A percentile compares a stretch with the other conserved stretches of the same genome.
Evolutionary conservation across 2,888 invertebrate species (phyloP).

Genomic region (Lochmaea capreae): DNA sequence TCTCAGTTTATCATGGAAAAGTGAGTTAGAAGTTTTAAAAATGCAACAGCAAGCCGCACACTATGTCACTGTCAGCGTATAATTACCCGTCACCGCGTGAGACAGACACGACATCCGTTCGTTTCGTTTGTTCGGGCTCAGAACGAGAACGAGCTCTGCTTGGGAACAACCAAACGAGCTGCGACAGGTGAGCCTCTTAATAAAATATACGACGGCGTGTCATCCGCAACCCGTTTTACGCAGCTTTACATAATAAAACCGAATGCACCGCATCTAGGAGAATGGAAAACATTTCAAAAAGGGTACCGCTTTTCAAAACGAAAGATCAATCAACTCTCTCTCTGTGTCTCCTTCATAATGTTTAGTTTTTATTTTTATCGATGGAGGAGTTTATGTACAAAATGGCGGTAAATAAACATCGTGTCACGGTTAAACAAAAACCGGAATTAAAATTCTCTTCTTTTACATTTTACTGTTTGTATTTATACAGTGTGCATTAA

Average conservation of each 20-base stretch:
- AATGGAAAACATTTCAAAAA: neutral
- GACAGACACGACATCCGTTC: constrained; percentile 64
- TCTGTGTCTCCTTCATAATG: neutral
- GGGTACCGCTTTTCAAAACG: constrained; percentile 29
- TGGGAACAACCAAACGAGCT: constrained; percentile 59
- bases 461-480: too few species aligned
- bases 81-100: constrained; percentile 65
- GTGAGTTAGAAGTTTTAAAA: constrained; percentile 58
- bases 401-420: constrained; percentile 16
- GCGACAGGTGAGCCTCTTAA: constrained; percentile 66
- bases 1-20: constrained; percentile 45
- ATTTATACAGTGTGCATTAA: too few species aligned
- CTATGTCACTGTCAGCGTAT: constrained; percentile 66
- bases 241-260: constrained; percentile 40
- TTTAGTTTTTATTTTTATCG: constrained; percentile 7
- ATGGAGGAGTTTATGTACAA: constrained; percentile 13
- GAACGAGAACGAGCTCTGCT: constrained; percentile 48
- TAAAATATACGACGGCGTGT: constrained; percentile 63
- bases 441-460: neutral
- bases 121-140: constrained; percentile 42
- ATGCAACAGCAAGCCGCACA: constrained; percentile 63
- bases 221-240: constrained; percentile 59
- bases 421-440: constrained; percentile 1
- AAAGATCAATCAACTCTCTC: constrained; percentile 14
- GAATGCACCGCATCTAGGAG: constrained; percentile 31